Evolutionary conservation across 2,113 vertebrate genomes (phyloP).

Genomic region (Lampris megalopsis): DNA sequence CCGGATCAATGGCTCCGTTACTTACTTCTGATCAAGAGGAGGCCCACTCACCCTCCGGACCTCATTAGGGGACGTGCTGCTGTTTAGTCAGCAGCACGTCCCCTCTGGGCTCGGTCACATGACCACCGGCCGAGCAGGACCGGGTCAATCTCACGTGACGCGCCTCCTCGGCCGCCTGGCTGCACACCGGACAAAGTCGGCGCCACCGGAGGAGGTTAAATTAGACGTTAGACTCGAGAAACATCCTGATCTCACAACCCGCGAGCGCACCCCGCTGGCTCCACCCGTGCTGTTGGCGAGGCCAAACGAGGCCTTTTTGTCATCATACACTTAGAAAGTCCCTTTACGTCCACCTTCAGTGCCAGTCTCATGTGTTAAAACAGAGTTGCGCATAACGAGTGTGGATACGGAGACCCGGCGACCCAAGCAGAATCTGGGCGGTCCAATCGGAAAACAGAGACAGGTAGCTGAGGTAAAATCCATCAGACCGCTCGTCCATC

Average conservation of each 20-base stretch:
- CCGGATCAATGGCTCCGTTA: slow-evolving; percentile 59
- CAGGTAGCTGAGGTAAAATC: neutral
- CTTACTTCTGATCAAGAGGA: slow-evolving; percentile 56
- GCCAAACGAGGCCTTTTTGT: slow-evolving; percentile 11
- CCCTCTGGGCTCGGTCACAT: neutral
- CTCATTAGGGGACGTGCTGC: slow-evolving; percentile 40
- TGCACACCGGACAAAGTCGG: slow-evolving; percentile 44
- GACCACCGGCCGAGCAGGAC: slow-evolving; percentile 22
- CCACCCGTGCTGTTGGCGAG: slow-evolving; percentile 29
- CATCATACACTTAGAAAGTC: slow-evolving; percentile 17
- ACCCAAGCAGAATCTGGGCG: neutral
- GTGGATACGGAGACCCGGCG: neutral
- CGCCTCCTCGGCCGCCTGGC: slow-evolving; percentile 5
- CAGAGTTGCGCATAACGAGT: neutral
- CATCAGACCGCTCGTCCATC: neutral
- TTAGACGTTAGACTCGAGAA: slow-evolving; percentile 30
- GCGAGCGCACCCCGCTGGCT: slow-evolving; percentile 5
- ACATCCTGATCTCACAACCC: slow-evolving; percentile 44
- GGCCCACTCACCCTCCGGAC: slow-evolving; percentile 37
- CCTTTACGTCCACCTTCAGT: neutral
- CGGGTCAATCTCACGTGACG: slow-evolving; percentile 52
- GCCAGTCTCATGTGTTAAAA: neutral
- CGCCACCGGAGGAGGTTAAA: slow-evolving; percentile 41
- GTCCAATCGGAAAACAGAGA: neutral
- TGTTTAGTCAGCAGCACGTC: slow-evolving; percentile 63